Conservation (phyloP, 1,140 invertebrate genomes). For the Sitodiplosis mosellana region DNA sequence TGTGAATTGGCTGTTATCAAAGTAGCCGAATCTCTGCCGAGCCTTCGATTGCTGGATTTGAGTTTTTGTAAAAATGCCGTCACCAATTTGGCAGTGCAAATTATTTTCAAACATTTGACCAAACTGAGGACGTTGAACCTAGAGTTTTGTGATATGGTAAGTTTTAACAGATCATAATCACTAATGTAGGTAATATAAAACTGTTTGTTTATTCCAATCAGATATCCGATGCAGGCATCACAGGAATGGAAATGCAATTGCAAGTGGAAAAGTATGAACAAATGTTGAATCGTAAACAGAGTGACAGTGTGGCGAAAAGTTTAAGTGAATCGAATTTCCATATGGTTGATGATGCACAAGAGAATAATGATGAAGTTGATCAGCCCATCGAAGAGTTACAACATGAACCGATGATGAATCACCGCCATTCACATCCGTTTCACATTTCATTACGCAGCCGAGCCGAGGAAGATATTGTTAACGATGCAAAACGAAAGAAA, state of each 20-base stretch:
- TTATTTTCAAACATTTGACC: conserved; percentile 38
- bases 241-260: conserved; percentile 33
- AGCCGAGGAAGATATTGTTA: conserved; percentile 44
- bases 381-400: neutral
- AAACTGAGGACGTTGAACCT: conserved; percentile 37
- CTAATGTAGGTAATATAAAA: too few species aligned
- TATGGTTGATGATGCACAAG: conserved; percentile 11
- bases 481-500: conserved; percentile 38
- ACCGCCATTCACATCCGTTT: conserved; percentile 13
- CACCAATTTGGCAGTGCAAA: conserved; percentile 43
- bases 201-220: conserved; percentile 4
- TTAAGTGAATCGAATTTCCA: too few species aligned
- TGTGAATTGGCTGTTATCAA: conserved; percentile 37
- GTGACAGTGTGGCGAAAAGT: too few species aligned
- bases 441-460: conserved; percentile 39
- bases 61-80: conserved; percentile 45
- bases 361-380: neutral
- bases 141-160: conserved; percentile 41
- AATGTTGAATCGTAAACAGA: conserved; percentile 3
- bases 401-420: conserved; percentile 10
- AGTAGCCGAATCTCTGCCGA: conserved; percentile 32
- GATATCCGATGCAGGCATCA: conserved; percentile 42
- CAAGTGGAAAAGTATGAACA: conserved; percentile 11
- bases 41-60: conserved; percentile 39
- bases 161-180: too few species aligned